Percentiles rank a stretch among this genome's conserved stretches.
These are phyloP conservation scores for Poecilia picta DNA, from an alignment of 2,797 vertebrate genomes.

Conservation along the genomic window DNA sequence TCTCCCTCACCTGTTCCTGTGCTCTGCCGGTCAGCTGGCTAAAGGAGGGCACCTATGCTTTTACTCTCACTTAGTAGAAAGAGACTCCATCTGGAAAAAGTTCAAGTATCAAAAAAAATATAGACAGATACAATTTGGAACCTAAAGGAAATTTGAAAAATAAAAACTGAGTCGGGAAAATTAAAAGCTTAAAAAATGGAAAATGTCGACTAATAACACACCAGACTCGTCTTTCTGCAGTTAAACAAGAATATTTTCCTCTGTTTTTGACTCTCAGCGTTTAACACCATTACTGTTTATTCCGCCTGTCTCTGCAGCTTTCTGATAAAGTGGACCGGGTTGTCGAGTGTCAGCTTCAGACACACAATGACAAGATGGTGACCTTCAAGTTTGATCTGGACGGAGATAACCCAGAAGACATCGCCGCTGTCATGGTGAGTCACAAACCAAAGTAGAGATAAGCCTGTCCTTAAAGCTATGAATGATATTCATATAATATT, in stretches of 20 bases:
- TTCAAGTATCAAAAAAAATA: not conserved
- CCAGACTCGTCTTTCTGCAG: not conserved
- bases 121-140: not conserved
- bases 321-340: slow-evolving; percentile 95
- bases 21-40: slow-evolving; percentile 1
- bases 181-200: not conserved
- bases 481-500: not conserved
- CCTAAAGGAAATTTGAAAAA: not conserved
- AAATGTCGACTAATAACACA: not conserved
- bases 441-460: not conserved
- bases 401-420: slow-evolving; percentile 96
- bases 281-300: slow-evolving; percentile 12
- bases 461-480: not conserved
- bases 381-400: slow-evolving; percentile 98
- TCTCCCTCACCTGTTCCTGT: not conserved
- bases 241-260: too few relatives aligned
- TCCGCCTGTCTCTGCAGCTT: slow-evolving; percentile 79
- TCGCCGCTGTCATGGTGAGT: slow-evolving; percentile 93
- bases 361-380: slow-evolving; percentile 99
- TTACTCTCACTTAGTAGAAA: not conserved
- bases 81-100: not conserved
- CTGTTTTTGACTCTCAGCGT: slow-evolving; percentile 6
- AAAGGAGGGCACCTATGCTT: not conserved
- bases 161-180: too few relatives aligned
- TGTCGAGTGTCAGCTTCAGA: slow-evolving; percentile 98